Evolutionary conservation across 2,113 vertebrate species (phyloP), one percentile per base, ranked within the genome.

Genomic region (Brienomyrus brachyistius): DNA sequence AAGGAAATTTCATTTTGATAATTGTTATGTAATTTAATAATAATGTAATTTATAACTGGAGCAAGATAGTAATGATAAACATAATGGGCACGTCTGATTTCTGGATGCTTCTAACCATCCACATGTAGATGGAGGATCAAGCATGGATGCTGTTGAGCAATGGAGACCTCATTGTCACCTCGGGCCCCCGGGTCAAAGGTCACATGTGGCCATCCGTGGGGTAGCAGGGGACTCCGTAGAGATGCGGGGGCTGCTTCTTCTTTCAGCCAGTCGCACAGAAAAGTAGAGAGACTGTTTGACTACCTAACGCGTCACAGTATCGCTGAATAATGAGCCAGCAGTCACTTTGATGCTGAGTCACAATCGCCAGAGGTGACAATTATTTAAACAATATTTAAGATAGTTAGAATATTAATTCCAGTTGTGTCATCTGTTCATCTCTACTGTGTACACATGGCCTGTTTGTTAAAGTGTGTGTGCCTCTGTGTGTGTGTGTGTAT

Each of bases 331-430:
- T 80, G 31, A 80, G 74, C 74, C 74, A 43, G 74, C 74, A 80
- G 5, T 80, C 74, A 80, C 31, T 80, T 80, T 80, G 31, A 40
- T 80, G 17, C 35, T 80, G 74, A 80, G 31, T 80, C 74, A 80
- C 74, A 40, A 80, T 80, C 35, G 1, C 35, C 35, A 43, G 74
- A 80, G 74, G 74, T 80, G 35, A 80, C 74, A 80, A 80, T 80
- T 35, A 80, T 80, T 43, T 80, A 80, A 80, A 80, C 74, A 80
- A 80, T 80, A 80, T 80, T 80, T 80, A 40, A 80, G 74, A 80
- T 80, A 40, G 74, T 80, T 80, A 43, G 74, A 80, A 80, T 80
- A 80, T 80, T 43, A 80, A 40, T 80, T 80, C 74, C 74, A 80
- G 31, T 80, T 40, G 74, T 80, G 74, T 80, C 35, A 80, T 80